Evolutionary conservation across 2,797 vertebrate genomes (phyloP).

Genomic region (Acrossocheilus fasciatus): DNA sequence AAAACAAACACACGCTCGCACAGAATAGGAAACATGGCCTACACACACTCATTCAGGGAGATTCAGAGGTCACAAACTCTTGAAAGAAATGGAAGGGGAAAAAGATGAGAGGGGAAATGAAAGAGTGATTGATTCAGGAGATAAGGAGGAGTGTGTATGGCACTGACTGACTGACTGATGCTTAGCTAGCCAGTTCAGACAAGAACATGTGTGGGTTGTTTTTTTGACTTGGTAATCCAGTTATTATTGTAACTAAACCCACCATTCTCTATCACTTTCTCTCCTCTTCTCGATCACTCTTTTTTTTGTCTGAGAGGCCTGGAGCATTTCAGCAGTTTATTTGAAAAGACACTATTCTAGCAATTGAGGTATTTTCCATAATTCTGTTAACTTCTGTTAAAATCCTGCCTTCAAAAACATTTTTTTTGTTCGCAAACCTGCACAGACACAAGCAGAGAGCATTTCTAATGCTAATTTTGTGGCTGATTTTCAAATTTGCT

Average conservation of each 20-base stretch:
- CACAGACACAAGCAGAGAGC: background rate
- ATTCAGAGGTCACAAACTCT: slow-evolving; percentile 32
- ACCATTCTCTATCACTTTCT: slow-evolving; percentile 6
- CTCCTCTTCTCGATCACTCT: slow-evolving; percentile 50
- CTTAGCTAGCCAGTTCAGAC: slow-evolving; percentile 49
- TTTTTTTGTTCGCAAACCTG: background rate
- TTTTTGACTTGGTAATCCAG: slow-evolving; percentile 19
- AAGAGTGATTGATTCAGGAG: slow-evolving; percentile 46
- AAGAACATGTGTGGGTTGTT: slow-evolving; percentile 8
- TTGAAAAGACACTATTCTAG: slow-evolving; percentile 29
- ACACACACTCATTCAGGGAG: slow-evolving; percentile 41
- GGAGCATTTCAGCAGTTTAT: background rate
- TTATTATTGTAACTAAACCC: slow-evolving; percentile 5
- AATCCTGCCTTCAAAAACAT: background rate
- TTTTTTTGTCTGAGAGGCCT: slow-evolving; percentile 2
- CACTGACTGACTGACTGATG: slow-evolving; percentile 2
- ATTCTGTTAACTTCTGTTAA: background rate
- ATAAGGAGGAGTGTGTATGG: background rate
- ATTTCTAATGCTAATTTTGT: background rate
- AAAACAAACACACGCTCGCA: slow-evolving; percentile 42
- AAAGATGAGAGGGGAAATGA: slow-evolving; percentile 52
- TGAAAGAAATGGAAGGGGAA: slow-evolving; percentile 38
- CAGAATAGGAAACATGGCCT: slow-evolving; percentile 39
- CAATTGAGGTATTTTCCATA: background rate
- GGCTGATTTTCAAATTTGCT: background rate